A percentile compares a stretch with the other conserved stretches of the same genome.
phyloP scores from a whole-genome alignment of 2,888 invertebrate species.

The Mythimna albipuncta region DNA sequence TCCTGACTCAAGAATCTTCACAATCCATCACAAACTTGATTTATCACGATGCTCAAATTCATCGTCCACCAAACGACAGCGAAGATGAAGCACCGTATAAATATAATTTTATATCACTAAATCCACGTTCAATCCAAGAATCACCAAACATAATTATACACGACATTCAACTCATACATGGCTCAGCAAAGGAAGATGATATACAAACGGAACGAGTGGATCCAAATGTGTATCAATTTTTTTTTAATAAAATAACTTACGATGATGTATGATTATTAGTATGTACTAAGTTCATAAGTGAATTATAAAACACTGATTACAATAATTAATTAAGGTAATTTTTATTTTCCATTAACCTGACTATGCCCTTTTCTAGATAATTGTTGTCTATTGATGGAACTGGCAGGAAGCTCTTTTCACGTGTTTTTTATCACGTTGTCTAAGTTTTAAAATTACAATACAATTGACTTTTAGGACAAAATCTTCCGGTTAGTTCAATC shows the following conservation, averaged over 20 bases:
- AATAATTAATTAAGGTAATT: slow-evolving; percentile 21
- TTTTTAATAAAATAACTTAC: no score
- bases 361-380: no score
- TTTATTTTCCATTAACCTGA: neutral
- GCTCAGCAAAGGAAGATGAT: slow-evolving; percentile 7
- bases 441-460: no score
- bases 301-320: slow-evolving; percentile 21
- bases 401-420: slow-evolving; percentile 15
- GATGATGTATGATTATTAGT: neutral
- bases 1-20: slow-evolving; percentile 21
- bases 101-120: slow-evolving; percentile 16
- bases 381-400: slow-evolving; percentile 7
- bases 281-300: slow-evolving; percentile 22
- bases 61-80: no score
- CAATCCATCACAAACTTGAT: slow-evolving; percentile 15
- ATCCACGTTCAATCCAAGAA: slow-evolving; percentile 11
- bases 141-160: no score
- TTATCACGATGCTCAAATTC: slow-evolving; percentile 12
- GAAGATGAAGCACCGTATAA: no score
- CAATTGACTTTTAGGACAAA: no score
- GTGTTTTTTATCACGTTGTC: slow-evolving; percentile 18
- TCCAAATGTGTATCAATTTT: no score
- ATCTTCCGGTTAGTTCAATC: no score
- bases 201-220: slow-evolving; percentile 3
- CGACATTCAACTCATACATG: no score